These are phyloP conservation scores for Antheraea yamamai DNA, from an alignment of 2,888 invertebrate genomes.

Conservation along the genomic window DNA sequence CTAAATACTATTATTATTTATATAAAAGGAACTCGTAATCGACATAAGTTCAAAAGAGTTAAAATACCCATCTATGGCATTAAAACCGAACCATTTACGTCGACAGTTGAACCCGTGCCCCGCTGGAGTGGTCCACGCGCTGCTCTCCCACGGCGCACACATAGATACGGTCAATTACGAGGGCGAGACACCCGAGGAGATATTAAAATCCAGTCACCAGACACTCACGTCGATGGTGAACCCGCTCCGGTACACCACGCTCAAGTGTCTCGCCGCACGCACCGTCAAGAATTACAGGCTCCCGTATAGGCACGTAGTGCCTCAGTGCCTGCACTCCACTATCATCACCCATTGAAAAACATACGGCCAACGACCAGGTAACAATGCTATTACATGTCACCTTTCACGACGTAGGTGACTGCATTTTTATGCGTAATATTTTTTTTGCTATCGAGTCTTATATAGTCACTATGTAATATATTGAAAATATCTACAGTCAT, in stretches of 20 bases:
- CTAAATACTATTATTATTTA: no score
- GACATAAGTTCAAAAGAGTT: no score
- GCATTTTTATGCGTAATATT: background rate
- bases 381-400: background rate
- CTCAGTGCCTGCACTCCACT: constrained; percentile 75
- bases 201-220: constrained; percentile 83
- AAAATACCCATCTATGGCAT: no score
- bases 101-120: constrained; percentile 83
- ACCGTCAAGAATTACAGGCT: constrained; percentile 88
- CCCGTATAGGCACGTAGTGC: constrained; percentile 83
- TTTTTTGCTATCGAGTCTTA: background rate
- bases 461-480: background rate
- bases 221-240: constrained; percentile 86
- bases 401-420: background rate
- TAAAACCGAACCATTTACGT: background rate
- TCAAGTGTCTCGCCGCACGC: constrained; percentile 93
- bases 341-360: constrained; percentile 72
- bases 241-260: constrained; percentile 88
- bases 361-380: background rate
- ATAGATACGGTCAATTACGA: constrained; percentile 90
- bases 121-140: constrained; percentile 85
- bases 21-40: no score
- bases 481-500: background rate
- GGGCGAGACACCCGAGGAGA: constrained; percentile 88
- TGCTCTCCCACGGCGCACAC: constrained; percentile 92